Evolutionary conservation across 2,797 vertebrate genomes (phyloP), one percentile per base, ranked within the genome.

Genomic region (Oreochromis grahami): DNA sequence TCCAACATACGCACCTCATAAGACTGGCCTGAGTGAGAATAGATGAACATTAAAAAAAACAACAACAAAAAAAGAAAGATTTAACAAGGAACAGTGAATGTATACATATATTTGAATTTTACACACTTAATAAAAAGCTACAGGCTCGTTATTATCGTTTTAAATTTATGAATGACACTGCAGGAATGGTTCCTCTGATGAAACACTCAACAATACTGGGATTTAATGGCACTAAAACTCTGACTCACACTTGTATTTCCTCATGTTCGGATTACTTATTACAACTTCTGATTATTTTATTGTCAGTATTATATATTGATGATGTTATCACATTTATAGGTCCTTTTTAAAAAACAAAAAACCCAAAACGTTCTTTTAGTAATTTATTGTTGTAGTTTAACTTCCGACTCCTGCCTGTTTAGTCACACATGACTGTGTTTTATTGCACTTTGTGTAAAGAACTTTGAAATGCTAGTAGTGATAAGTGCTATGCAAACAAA

Each of bases 1-100:
- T 99, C 98, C 88, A 99, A 96, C 97, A 99, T 96, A 83, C 98
- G 97, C 91, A 99, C 97, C 96, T 99, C 98, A 2, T 99, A 99
- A 94, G 98, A 99, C 95, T 99, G 98, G 96, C 98, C 98, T 99
- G 93, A 85, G 77, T 68, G 56, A 79, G 43, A 68, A 13, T 68
- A 65, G 5, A 63, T 63, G 58, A 38, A 38, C 34, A 63, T 63
- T 12, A 13, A n/a, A n/a, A 68, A 85, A 15, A 52, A 26, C 8
- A 55, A 53, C 32, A 34, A 34, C 52, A 38, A 86, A 79, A 19
- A 24, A 12, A 7, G 5, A 60, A 58, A 58, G 56, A 19, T 5
- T 56, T 41, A 32, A 38, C 38, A 55, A 36, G 77, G 9, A 72
- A 29, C 68, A 48, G 3, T 72, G 24, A 72, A 8, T 7, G 1